Conservation (phyloP, 1,140 invertebrate genomes). For the Protaetia brevitarsis region DNA sequence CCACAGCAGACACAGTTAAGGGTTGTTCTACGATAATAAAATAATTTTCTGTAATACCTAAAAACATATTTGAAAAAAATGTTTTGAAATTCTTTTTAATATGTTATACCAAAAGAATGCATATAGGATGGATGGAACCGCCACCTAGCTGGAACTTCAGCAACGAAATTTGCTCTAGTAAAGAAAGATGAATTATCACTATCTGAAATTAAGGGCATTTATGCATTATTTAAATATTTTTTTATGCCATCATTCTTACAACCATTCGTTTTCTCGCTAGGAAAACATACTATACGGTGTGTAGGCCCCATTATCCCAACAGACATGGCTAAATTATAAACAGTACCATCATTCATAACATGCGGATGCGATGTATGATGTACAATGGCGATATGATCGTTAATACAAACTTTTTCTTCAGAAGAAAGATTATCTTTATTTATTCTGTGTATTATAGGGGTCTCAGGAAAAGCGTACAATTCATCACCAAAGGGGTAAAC, state of each 20-base stretch:
- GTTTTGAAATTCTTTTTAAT: too few species aligned
- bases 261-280: slow-evolving; percentile 33
- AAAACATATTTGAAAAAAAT: too few species aligned
- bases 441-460: slow-evolving; percentile 74
- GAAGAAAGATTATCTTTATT: slow-evolving; percentile 69
- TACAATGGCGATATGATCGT: slow-evolving; percentile 68
- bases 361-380: slow-evolving; percentile 87
- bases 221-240: too few species aligned
- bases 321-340: slow-evolving; percentile 76
- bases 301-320: slow-evolving; percentile 63
- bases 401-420: slow-evolving; percentile 62
- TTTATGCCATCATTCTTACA: not conserved
- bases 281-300: slow-evolving; percentile 72
- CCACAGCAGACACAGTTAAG: slow-evolving; percentile 63
- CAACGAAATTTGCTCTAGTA: slow-evolving; percentile 66
- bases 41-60: slow-evolving; percentile 74
- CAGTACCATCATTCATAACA: slow-evolving; percentile 66
- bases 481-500: slow-evolving; percentile 85
- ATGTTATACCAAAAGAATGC: slow-evolving; percentile 82
- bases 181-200: slow-evolving; percentile 58
- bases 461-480: slow-evolving; percentile 79
- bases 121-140: slow-evolving; percentile 77
- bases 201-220: slow-evolving; percentile 1
- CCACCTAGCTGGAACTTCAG: slow-evolving; percentile 69
- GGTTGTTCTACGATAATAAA: slow-evolving; percentile 84